phyloP scores from a whole-genome alignment of 2,113 vertebrate species.

The Nettapus auritus region DNA sequence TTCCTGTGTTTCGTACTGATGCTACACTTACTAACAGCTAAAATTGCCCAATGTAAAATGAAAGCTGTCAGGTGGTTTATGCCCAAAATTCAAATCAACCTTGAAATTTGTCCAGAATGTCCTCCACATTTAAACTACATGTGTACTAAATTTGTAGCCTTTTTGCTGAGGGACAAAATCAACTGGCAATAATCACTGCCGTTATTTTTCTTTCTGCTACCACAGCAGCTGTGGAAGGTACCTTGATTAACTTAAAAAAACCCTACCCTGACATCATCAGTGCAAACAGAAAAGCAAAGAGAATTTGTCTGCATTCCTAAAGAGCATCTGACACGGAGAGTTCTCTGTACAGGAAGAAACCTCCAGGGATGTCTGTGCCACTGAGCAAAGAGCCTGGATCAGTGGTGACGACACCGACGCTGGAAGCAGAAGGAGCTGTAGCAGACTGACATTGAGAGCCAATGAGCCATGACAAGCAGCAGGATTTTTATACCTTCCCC shows the following conservation, averaged over 20 bases:
- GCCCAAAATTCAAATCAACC: constrained; percentile 34
- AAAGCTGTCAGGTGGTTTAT: constrained; percentile 18
- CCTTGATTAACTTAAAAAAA: not conserved
- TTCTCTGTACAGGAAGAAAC: not conserved
- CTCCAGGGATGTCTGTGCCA: not conserved
- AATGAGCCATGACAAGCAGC: not conserved
- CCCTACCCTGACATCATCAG: not conserved
- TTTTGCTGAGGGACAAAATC: not conserved
- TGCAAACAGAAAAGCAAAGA: not conserved
- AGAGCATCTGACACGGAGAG: not conserved
- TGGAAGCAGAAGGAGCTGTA: not conserved
- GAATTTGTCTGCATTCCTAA: not conserved
- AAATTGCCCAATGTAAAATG: not conserved
- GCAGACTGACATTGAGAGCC: not conserved
- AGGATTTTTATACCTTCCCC: not conserved
- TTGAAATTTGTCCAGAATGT: constrained; percentile 15
- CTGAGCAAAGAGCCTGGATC: not conserved
- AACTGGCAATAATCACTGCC: not conserved
- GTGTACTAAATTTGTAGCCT: constrained; percentile 22
- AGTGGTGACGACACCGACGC: not conserved
- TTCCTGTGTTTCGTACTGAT: not conserved
- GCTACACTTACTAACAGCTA: constrained; percentile 7
- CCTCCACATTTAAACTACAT: not conserved
- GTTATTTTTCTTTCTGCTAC: not conserved
- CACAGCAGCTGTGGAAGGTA: not conserved